These are phyloP conservation scores for Metellina segmentata DNA, from an alignment of 2,888 invertebrate species.

Conservation along the genomic window DNA sequence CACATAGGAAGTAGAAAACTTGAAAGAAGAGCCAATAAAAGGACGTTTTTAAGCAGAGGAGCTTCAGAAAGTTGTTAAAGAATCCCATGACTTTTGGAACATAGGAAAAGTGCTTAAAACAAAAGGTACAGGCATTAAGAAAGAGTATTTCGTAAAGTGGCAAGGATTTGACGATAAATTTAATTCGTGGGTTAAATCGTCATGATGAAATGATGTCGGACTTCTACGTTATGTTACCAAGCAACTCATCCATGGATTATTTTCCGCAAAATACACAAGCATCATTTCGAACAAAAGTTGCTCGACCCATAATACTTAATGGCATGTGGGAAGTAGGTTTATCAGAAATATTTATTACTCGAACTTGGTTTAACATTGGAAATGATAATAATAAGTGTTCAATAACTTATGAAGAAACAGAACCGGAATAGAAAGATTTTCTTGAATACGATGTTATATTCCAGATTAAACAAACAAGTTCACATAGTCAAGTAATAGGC, in stretches of 20 bases:
- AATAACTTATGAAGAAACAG: too few relatives aligned
- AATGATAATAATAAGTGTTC: conserved; percentile 42
- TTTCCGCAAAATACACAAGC: conserved; percentile 79
- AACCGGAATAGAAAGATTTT: not conserved
- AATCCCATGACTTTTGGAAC: not conserved
- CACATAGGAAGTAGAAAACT: conserved; percentile 8
- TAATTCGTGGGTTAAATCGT: too few relatives aligned
- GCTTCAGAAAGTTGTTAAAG: conserved; percentile 16
- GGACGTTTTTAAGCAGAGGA: conserved; percentile 57
- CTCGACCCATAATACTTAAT: conserved; percentile 74
- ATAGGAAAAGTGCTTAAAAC: conserved; percentile 46
- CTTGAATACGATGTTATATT: not conserved
- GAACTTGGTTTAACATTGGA: conserved; percentile 57
- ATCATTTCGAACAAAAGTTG: too few relatives aligned
- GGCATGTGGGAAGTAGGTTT: conserved; percentile 78
- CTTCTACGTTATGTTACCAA: conserved; percentile 78
- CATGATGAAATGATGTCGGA: conserved; percentile 7
- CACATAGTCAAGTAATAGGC: too few relatives aligned
- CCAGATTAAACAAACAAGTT: not conserved
- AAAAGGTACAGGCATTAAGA: not conserved
- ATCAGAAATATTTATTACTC: conserved; percentile 77
- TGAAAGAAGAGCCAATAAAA: not conserved
- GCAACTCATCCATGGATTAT: conserved; percentile 78
- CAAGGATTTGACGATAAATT: conserved; percentile 33
- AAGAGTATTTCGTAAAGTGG: conserved; percentile 50